A percentile compares a stretch with the other conserved stretches of the same genome.
Conservation (phyloP, 2,113 vertebrate genomes). For the Colossoma macropomum region DNA sequence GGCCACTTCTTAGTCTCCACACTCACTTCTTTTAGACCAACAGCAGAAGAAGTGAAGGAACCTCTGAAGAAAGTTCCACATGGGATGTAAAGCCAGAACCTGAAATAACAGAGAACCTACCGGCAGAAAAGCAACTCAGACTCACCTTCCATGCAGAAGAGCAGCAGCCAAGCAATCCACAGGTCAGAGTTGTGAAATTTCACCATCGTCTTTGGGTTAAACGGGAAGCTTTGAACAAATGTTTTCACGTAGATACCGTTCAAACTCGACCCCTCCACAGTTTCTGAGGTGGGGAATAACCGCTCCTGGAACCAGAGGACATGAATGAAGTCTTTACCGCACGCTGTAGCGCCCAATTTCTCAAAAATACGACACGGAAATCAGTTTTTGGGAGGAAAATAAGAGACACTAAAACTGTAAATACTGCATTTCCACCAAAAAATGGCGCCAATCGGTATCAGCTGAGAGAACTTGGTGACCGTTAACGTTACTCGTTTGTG, state of each 20-base stretch:
- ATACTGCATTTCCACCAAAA: neutral
- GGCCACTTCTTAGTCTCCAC: too few relatives aligned
- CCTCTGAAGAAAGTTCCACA: too few relatives aligned
- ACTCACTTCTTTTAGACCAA: too few relatives aligned
- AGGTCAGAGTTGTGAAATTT: constrained; percentile 81
- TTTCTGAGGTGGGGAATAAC: constrained; percentile 55
- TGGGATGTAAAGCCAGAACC: too few relatives aligned
- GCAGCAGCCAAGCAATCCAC: constrained; percentile 80
- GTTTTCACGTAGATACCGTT: neutral
- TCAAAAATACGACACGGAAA: neutral
- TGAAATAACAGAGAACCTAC: neutral
- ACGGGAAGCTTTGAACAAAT: constrained; percentile 27
- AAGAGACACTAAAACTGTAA: neutral
- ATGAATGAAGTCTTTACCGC: constrained; percentile 37
- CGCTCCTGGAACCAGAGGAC: constrained; percentile 38
- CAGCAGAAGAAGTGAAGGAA: neutral
- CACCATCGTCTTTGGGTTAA: constrained; percentile 68
- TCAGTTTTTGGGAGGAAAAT: neutral
- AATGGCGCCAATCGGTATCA: neutral
- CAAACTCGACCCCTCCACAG: constrained; percentile 48
- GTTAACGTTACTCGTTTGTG: neutral
- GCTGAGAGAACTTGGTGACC: constrained; percentile 1
- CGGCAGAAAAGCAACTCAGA: neutral
- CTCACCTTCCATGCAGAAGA: constrained; percentile 80
- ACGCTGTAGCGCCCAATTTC: neutral